Percentiles rank a stretch among this genome's conserved stretches.
Evolutionary conservation across 1,140 invertebrate genomes (phyloP).

Genomic region (Aphaenogaster rudis): DNA sequence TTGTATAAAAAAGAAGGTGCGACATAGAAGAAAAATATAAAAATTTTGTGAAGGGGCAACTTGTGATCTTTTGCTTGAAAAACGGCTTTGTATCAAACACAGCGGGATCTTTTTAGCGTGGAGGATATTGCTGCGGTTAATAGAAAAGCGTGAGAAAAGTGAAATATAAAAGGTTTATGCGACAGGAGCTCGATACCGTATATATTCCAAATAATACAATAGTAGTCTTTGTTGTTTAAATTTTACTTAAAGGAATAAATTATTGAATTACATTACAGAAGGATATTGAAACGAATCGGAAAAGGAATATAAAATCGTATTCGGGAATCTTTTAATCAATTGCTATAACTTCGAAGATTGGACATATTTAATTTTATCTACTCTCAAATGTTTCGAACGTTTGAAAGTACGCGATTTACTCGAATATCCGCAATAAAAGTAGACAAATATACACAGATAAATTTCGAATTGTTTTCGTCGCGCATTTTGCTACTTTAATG

Average conservation of each 20-base stretch:
- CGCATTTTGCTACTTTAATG: neutral
- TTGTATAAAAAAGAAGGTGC: neutral
- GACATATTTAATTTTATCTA: neutral
- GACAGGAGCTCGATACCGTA: neutral
- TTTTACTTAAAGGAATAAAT: neutral
- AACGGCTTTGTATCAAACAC: neutral
- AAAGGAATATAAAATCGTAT: neutral
- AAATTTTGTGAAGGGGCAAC: neutral
- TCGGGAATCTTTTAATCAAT: neutral
- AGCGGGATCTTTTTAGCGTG: neutral
- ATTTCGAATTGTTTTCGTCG: neutral
- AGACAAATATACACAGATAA: neutral
- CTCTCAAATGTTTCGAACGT: neutral
- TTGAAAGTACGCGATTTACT: neutral
- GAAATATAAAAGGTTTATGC: neutral
- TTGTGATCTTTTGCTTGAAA: neutral
- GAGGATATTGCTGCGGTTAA: neutral
- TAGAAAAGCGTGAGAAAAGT: neutral
- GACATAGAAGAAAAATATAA: neutral
- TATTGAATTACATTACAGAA: neutral
- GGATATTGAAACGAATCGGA: neutral
- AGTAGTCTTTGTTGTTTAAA: too few species aligned
- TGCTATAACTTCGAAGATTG: neutral
- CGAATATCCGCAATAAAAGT: neutral
- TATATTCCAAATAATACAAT: too few species aligned